Conservation (phyloP, 2,113 vertebrate genomes). For the Apaloderma vittatum region DNA sequence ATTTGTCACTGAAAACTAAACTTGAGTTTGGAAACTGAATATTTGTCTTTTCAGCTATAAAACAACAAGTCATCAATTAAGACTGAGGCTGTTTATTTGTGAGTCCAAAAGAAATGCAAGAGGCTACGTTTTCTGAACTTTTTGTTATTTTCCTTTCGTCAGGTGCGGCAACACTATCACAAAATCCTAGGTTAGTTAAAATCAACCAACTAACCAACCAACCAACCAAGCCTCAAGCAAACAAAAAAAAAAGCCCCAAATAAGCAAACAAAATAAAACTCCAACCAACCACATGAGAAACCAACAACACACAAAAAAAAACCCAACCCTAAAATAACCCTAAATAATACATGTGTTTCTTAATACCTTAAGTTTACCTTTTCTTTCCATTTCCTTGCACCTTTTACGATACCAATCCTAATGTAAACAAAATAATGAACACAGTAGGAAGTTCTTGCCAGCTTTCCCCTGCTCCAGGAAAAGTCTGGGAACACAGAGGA, state of each 20-base stretch:
- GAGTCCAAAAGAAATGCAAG: background rate
- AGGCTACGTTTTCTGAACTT: background rate
- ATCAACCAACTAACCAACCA: too few relatives aligned
- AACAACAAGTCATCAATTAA: background rate
- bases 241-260: too few relatives aligned
- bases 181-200: background rate
- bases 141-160: background rate
- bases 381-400: background rate
- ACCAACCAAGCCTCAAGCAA: too few relatives aligned
- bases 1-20: background rate
- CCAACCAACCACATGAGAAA: too few relatives aligned
- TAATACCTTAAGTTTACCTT: background rate
- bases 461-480: background rate
- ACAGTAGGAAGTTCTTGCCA: background rate
- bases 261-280: too few relatives aligned
- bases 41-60: background rate
- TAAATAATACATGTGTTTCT: background rate
- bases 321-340: background rate
- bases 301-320: background rate
- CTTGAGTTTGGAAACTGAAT: background rate
- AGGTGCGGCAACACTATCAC: background rate
- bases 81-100: background rate
- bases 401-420: background rate
- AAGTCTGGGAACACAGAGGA: background rate
- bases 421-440: background rate